Evolutionary conservation across 2,888 invertebrate species (phyloP).

Genomic region (Drosophila neotestacea): DNA sequence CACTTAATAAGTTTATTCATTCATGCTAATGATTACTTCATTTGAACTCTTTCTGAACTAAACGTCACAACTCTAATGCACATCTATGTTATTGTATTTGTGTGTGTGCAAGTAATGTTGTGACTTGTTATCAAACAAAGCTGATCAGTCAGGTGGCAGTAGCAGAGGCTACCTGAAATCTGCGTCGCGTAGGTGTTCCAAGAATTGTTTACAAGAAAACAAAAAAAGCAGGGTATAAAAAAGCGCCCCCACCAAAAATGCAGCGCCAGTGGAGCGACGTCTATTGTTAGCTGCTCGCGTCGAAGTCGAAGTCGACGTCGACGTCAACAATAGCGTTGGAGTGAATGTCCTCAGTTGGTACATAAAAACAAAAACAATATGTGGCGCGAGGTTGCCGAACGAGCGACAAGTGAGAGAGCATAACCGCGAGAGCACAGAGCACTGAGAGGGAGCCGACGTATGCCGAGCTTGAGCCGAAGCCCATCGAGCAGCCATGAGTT

Average conservation of each 20-base stretch:
- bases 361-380: slow-evolving; percentile 81
- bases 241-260: slow-evolving; percentile 53
- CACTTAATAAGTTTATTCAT: too few relatives aligned
- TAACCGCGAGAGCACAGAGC: background rate
- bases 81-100: background rate
- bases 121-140: slow-evolving; percentile 77
- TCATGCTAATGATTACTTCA: too few relatives aligned
- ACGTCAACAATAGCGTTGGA: slow-evolving; percentile 66
- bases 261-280: slow-evolving; percentile 60
- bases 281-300: slow-evolving; percentile 74
- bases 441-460: slow-evolving; percentile 23
- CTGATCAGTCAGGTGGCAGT: slow-evolving; percentile 81
- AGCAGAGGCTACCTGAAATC: slow-evolving; percentile 76
- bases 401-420: slow-evolving; percentile 19
- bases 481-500: slow-evolving; percentile 43
- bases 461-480: slow-evolving; percentile 45
- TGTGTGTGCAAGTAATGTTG: slow-evolving; percentile 6
- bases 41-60: too few relatives aligned
- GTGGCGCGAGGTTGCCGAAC: slow-evolving; percentile 81
- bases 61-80: background rate
- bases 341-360: slow-evolving; percentile 85
- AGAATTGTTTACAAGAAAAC: slow-evolving; percentile 71
- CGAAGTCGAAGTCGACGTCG: slow-evolving; percentile 83
- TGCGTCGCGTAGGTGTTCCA: slow-evolving; percentile 73
- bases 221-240: slow-evolving; percentile 28